Conservation (phyloP, 1,140 invertebrate genomes). For the Drosophila melanogaster region DNA sequence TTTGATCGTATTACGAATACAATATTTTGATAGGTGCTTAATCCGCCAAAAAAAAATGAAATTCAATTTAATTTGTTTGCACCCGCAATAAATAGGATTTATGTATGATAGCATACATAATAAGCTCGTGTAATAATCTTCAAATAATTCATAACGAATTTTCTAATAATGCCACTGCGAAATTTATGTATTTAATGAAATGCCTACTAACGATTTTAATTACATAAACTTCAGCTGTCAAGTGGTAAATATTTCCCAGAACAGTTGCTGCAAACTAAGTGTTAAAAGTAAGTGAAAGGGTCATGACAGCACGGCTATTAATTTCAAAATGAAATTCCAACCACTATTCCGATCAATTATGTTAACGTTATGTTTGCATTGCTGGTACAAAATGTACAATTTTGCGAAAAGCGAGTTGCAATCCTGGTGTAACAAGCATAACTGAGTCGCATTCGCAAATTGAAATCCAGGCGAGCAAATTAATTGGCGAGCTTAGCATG, state of each 20-base stretch:
- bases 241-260: background rate
- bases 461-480: slow-evolving; percentile 39
- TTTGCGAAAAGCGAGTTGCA: background rate
- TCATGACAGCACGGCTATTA: background rate
- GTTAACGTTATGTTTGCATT: background rate
- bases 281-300: background rate
- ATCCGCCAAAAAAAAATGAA: too few species aligned
- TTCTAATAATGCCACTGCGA: background rate
- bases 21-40: too few species aligned
- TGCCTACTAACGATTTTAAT: too few species aligned
- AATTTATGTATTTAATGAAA: background rate
- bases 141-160: background rate
- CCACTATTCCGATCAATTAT: background rate
- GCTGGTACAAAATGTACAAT: background rate
- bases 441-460: slow-evolving; percentile 5
- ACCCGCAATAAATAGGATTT: too few species aligned
- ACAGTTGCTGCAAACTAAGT: slow-evolving; percentile 1
- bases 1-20: too few species aligned
- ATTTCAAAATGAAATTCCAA: slow-evolving; percentile 16
- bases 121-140: background rate
- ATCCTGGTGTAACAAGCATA: slow-evolving; percentile 30
- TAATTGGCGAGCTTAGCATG: slow-evolving; percentile 46
- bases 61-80: too few species aligned
- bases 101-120: too few species aligned
- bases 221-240: background rate